These are phyloP conservation scores for Himantopus leucocephalus DNA, from an alignment of 2,113 vertebrate species.

Conservation along the genomic window DNA sequence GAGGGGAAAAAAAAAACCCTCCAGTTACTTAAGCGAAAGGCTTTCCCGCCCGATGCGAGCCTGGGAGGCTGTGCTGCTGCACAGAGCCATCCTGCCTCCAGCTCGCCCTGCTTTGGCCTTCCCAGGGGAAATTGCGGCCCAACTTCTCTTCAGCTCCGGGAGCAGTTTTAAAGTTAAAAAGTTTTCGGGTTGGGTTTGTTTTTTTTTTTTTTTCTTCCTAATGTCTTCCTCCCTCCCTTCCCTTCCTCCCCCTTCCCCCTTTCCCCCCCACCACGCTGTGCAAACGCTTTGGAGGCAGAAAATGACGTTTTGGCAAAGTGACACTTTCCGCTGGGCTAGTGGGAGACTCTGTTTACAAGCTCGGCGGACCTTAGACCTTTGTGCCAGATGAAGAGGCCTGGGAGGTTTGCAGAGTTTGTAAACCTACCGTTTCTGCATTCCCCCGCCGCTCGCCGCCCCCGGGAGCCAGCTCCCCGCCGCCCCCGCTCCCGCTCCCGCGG, in stretches of 20 bases:
- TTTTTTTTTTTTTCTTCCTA: too few species aligned
- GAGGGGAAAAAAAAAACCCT: neutral
- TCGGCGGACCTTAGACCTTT: slow-evolving; percentile 31
- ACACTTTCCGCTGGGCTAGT: slow-evolving; percentile 28
- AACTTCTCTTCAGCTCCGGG: neutral
- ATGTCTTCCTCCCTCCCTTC: neutral
- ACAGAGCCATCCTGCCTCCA: neutral
- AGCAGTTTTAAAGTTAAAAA: neutral
- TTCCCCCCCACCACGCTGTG: neutral
- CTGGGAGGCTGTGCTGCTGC: neutral
- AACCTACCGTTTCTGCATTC: neutral
- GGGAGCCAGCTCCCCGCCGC: neutral
- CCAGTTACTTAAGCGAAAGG: neutral
- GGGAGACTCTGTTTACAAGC: slow-evolving; percentile 41
- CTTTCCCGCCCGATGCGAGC: neutral
- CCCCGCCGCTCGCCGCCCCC: neutral
- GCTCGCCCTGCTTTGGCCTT: neutral
- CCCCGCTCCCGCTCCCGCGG: neutral
- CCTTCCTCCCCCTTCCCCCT: neutral
- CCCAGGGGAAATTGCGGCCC: neutral
- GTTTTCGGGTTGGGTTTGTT: too few species aligned
- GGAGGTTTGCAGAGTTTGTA: slow-evolving; percentile 8
- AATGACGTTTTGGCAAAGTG: slow-evolving; percentile 26
- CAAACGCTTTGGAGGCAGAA: neutral
- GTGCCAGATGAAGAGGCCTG: neutral